These are phyloP conservation scores for Dasyprocta punctata DNA, from an alignment of 2,113 vertebrate genomes.

Conservation along the genomic window DNA sequence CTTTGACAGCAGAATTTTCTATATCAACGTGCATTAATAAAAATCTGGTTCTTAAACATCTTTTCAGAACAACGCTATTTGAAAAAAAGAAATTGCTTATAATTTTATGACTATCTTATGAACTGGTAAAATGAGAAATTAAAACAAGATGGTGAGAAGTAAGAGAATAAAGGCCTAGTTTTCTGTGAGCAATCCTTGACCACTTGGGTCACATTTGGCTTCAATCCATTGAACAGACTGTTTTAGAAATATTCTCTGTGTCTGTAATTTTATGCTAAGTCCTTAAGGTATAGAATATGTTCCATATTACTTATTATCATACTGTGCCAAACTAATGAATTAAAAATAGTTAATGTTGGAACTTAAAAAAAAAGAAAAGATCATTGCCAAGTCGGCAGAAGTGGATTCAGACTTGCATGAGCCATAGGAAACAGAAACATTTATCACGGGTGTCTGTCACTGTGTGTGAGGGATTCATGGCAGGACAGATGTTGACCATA, in stretches of 20 bases:
- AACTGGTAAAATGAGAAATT: not conserved
- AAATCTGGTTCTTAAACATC: not conserved
- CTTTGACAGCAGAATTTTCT: not conserved
- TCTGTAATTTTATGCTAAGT: constrained; percentile 65
- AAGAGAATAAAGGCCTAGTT: not conserved
- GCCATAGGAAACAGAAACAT: constrained; percentile 25
- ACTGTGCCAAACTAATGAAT: constrained; percentile 68
- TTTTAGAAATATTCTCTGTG: constrained; percentile 63
- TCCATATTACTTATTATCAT: constrained; percentile 63
- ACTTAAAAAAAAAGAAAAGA: not conserved
- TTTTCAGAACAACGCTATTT: not conserved
- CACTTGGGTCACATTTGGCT: constrained; percentile 57
- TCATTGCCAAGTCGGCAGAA: constrained; percentile 50
- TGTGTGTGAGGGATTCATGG: not conserved
- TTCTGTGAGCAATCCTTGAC: not conserved
- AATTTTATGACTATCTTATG: not conserved
- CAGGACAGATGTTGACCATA: not conserved
- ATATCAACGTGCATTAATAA: not conserved
- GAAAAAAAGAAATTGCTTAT: not conserved
- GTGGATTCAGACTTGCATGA: not conserved
- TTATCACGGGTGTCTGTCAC: not conserved
- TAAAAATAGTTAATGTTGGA: constrained; percentile 68
- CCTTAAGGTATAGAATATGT: constrained; percentile 74
- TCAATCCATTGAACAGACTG: not conserved
- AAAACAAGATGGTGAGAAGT: not conserved